Base-by-base conservation (phyloP, 92 coral and sea anemone species). In the Blastomussa wellsi region DNA sequence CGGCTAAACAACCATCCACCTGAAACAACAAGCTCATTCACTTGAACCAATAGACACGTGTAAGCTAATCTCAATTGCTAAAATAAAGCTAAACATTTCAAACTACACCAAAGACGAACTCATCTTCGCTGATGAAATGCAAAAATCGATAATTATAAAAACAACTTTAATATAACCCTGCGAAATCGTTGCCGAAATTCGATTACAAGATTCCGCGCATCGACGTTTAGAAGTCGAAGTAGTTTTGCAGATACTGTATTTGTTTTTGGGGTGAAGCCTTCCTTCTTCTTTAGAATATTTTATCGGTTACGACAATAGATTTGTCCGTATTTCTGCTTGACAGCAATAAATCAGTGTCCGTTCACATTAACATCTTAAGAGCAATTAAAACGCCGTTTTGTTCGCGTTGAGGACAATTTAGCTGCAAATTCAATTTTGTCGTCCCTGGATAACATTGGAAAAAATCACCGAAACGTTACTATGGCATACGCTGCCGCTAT, bases 311-410 rank as follows among this genome's bases (percentile, higher is more conserved):
- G 26, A 70, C 75, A 37, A 70, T 35, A 70, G 26, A 35, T 70
- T 33, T 70, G 44, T 70, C 13, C 75, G 2, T 70, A 37, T 69
- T 69, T 69, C 74, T 47, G 74, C 33, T 36, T 70, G 75, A 70
- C 29, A 36, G 14, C 44, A 36, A 36, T 48, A 70, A 70, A 37
- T 37, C 37, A 26, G 10, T 3, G 44, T 13, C 65, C 5, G 22
- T 22, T 57, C 65, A 24, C 29, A 57, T 57, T 57, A 24, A 57
- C 65, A 24, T 57, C 5, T 16, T 62, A 26, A 62, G 33, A 62
- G 68, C 11, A 62, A 62, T 62, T 62, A 28, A 62, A 62, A 62
- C 13, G 68, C 13, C 33, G 33, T n/a, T 28, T 62, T 62, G 5
- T 35, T 62, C 33, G 68, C 68, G 35, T 62, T 12, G 68, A 62